Conservation (phyloP, 2,797 vertebrate species). For the Orientallactaga sibirica region DNA sequence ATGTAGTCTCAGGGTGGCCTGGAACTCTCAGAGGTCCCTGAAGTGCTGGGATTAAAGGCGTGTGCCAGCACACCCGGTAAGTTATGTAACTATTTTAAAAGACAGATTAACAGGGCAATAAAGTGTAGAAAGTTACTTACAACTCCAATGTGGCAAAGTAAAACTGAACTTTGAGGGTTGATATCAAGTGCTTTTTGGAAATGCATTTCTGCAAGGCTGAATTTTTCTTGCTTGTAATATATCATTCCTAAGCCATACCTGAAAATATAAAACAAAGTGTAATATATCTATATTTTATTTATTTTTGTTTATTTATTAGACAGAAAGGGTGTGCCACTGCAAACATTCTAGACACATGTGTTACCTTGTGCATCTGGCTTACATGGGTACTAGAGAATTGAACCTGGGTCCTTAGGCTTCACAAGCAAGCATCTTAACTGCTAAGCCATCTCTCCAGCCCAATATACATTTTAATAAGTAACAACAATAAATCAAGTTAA, state of each 20-base stretch:
- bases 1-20: too few relatives aligned
- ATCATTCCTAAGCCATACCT: conserved; percentile 99
- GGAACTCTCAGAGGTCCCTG: too few relatives aligned
- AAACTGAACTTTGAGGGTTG: conserved; percentile 98
- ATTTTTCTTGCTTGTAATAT: conserved; percentile 99
- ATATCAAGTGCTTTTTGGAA: conserved; percentile 99
- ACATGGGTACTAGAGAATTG: too few relatives aligned
- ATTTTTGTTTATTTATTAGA: too few relatives aligned
- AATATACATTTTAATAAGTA: conserved; percentile 37
- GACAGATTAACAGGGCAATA: background rate
- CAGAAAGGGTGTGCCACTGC: too few relatives aligned
- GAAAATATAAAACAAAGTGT: conserved; percentile 77
- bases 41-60: too few relatives aligned
- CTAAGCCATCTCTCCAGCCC: too few relatives aligned
- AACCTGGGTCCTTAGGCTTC: too few relatives aligned
- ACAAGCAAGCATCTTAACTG: too few relatives aligned
- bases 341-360: too few relatives aligned
- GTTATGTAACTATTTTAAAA: background rate
- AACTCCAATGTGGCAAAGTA: conserved; percentile 98
- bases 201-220: conserved; percentile 98
- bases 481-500: conserved; percentile 46
- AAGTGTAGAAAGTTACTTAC: conserved; percentile 89
- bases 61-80: too few relatives aligned
- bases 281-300: conserved; percentile 44
- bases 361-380: too few relatives aligned